Evolutionary conservation across 53 echinoderm and acorn worm species (phyloP), one percentile per base, ranked within the genome.

Genomic region (Zoroaster sp.): DNA sequence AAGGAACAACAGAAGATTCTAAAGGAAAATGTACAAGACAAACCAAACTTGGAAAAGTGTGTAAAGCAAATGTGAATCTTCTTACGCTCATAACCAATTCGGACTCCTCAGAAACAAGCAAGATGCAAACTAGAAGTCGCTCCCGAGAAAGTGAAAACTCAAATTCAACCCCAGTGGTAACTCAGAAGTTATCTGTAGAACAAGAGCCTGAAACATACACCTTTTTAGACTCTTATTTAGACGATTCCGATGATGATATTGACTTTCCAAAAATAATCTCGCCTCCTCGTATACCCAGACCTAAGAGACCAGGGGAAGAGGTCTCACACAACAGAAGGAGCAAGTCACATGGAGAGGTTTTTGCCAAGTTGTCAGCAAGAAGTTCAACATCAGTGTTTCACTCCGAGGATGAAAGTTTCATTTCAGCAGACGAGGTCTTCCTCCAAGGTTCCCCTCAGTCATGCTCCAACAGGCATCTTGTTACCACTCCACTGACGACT

Each of bases 401-500:
- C 67, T 44, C 68, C 3, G 70, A 23, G 25, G 85, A 85, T 39
- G 85, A 85, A 21, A 35, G 36, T 3, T 69, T 45, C 39, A 6
- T 37, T 35, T 70, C 72, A 36, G 70, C 85, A 11, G 85, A 85
- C 36, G 83, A 83, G 40, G 85, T 85, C 2, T 85, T 85, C 71
- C 43, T 42, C 40, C 88, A 49, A 63, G 40, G 77, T 65, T 89
- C 89, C 38, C 92, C 77, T 77, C 89, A 28, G 49, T 88, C 59
- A 34, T 51, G 83, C 49, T 75, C 30, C 76, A 85, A 71, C 83
- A 85, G 45, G 59, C 82, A n/a, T 40, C 30, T 83, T 18, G 88
- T 88, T 34, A 88, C 92, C 83, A 95, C 95, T 5, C 93, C 95
- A 2, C 69, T 95, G 31, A 91, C 93, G 69, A 65, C 91, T 4